Conservation (phyloP, 37 sponge, comb jelly and placozoan genomes). For the Theonella swinhoei region DNA sequence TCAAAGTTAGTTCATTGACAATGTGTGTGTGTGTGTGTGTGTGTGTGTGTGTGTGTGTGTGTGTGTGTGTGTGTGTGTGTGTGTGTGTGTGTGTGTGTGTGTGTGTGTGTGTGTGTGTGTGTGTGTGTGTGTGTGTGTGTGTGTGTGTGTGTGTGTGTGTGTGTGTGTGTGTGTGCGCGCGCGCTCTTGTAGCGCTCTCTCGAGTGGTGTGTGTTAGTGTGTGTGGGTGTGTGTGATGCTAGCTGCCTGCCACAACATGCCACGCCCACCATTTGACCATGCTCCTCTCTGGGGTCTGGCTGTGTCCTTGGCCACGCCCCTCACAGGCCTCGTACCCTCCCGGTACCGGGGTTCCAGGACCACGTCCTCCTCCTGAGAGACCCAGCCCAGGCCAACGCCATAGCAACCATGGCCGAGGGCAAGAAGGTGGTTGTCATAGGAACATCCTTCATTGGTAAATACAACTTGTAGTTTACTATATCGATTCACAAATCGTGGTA, state of each 20-base stretch:
- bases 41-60: constrained; percentile 1
- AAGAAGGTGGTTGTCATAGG: constrained; percentile 92
- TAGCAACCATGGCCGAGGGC: constrained; percentile 47
- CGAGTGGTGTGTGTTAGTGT: background rate
- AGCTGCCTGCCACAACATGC: background rate
- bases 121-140: background rate
- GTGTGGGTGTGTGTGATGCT: background rate
- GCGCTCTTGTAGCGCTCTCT: background rate
- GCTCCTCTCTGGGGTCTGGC: background rate
- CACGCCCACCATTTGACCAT: background rate
- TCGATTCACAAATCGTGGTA: too few relatives aligned
- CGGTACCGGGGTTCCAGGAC: constrained; percentile 74
- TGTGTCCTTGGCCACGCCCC: background rate
- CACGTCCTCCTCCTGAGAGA: constrained; percentile 77
- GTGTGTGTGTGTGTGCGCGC: background rate
- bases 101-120: background rate
- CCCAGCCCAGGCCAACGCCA: constrained; percentile 74
- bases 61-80: constrained; percentile 3
- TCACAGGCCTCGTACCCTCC: constrained; percentile 62
- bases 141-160: constrained; percentile 13
- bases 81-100: background rate
- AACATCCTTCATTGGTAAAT: constrained; percentile 90
- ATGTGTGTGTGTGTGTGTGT: background rate
- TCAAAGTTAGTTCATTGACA: constrained; percentile 68
- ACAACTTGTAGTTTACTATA: too few relatives aligned